phyloP scores from a whole-genome alignment of 2,888 invertebrate genomes.

The Alloscopus bannaensis region DNA sequence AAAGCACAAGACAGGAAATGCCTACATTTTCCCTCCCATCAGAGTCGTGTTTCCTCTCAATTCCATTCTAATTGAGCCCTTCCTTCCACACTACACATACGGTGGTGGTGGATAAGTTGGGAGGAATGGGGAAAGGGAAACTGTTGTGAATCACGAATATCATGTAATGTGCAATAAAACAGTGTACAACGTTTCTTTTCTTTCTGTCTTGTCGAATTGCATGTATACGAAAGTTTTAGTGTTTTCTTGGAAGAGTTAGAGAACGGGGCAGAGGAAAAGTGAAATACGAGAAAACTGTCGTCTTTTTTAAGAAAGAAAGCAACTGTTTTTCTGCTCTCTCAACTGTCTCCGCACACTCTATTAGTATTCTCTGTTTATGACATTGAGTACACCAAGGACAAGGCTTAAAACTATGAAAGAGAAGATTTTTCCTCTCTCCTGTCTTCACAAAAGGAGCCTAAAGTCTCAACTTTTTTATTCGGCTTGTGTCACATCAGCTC shows the following conservation, averaged over 20 bases:
- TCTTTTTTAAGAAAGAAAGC: background rate
- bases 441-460: too few relatives aligned
- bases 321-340: background rate
- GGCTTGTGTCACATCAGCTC: too few relatives aligned
- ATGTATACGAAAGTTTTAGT: too few relatives aligned
- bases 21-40: background rate
- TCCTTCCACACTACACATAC: background rate
- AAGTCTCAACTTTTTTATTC: too few relatives aligned
- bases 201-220: background rate
- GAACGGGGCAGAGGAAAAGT: background rate
- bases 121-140: too few relatives aligned
- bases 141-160: too few relatives aligned
- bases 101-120: constrained; percentile 1
- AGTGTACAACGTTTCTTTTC: background rate
- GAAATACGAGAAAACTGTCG: background rate
- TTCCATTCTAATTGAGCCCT: constrained; percentile 8
- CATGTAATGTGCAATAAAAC: too few relatives aligned
- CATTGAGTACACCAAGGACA: too few relatives aligned
- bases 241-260: background rate
- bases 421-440: too few relatives aligned
- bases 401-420: too few relatives aligned
- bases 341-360: background rate
- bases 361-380: background rate
- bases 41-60: background rate
- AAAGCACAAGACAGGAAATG: background rate